Evolutionary conservation across 2,797 vertebrate genomes (phyloP), one percentile per base, ranked within the genome.

Genomic region (Alcedo quadribrachys): DNA sequence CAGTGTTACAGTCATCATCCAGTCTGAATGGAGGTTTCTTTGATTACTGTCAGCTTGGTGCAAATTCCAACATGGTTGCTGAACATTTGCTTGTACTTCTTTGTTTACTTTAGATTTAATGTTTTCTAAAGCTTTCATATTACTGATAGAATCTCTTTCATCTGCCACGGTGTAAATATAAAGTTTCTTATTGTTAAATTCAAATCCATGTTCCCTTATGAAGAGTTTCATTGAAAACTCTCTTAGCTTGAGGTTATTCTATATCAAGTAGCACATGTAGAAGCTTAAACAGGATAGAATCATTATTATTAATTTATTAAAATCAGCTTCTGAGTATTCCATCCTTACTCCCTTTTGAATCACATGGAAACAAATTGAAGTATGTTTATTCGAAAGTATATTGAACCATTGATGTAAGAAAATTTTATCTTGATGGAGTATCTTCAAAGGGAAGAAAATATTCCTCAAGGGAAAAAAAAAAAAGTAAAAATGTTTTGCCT

Each of bases 261-360:
- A 65, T 66, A 78, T 43, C 33, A 75, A 80, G 51, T 62, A 93
- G 57, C 76, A 95, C 50, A 87, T 73, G 71, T 68, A 66, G 73
- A 91, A 87, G 32, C 80, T 93, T 90, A 86, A 89, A 77, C 33
- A 83, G 35, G 42, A 87, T 75, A 78, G 24, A 66, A 75, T 81
- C 3, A 84, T 89, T 81, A 81, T 81, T 88, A 88, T 93, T 95
- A 82, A 93, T 95, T 76, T 95, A 87, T 96, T 94, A 74, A 94
- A 92, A 94, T 91, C 42, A 93, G 19, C 32, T 81, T 83, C 48
- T 33, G 22, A 83, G 12, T 89, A 50, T 82, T 80, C 30, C 42
- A 75, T 77, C 69, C 15, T 82, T 73, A 70, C 16, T 86, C 62
- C 27, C 21, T 83, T 62, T 51, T 76, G 63, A 78, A 5, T 77